Conservation (phyloP, 2,888 invertebrate species). For the Erannis defoliaria region DNA sequence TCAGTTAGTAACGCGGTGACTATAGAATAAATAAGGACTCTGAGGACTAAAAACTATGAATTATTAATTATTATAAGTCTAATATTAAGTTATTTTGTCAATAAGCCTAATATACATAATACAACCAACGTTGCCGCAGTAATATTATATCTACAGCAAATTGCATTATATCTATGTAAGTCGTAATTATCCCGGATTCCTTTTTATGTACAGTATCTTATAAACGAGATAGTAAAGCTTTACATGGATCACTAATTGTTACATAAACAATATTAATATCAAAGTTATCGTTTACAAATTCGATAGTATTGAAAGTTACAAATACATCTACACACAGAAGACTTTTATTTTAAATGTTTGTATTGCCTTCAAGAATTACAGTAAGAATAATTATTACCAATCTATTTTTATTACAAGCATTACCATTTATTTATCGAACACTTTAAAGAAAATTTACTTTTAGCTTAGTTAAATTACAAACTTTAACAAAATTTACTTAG, state of each 20-base stretch:
- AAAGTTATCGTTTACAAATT: constrained; percentile 42
- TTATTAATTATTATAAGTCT: constrained; percentile 18
- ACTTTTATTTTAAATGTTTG: constrained; percentile 34
- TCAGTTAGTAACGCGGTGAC: no score
- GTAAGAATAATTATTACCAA: constrained; percentile 12
- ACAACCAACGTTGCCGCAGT: constrained; percentile 46
- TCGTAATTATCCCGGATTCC: constrained; percentile 85
- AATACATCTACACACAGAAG: constrained; percentile 25
- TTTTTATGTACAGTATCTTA: constrained; percentile 79
- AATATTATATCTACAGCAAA: constrained; percentile 56
- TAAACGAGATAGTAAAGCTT: constrained; percentile 75
- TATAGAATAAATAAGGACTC: no score
- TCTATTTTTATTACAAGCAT: background rate
- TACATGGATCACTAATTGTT: constrained; percentile 67
- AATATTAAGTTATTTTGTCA: constrained; percentile 39
- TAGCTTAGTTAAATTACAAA: constrained; percentile 3
- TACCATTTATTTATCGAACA: constrained; percentile 1
- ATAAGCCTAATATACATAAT: constrained; percentile 45
- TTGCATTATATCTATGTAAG: constrained; percentile 78
- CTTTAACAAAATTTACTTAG: constrained; percentile 8
- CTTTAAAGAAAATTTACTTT: background rate
- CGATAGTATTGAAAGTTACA: constrained; percentile 39
- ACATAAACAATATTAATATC: constrained; percentile 34
- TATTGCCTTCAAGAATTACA: constrained; percentile 30
- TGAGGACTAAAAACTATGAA: no score